phyloP scores from a whole-genome alignment of 2,113 vertebrate species.

The Tenebrosternarchus preto region DNA sequence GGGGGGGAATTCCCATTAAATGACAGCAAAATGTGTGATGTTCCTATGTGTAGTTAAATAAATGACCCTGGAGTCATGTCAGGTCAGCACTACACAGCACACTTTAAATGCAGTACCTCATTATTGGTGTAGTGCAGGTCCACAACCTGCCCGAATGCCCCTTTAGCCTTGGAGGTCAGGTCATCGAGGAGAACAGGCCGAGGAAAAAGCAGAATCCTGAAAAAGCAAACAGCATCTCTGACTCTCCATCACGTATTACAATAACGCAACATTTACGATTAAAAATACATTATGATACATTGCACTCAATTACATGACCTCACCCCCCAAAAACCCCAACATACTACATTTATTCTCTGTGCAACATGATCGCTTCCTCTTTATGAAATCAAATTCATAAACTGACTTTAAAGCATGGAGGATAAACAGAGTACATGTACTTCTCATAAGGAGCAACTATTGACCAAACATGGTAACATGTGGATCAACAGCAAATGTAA shows the following conservation, averaged over 20 bases:
- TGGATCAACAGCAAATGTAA: too few species aligned
- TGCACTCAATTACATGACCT: too few species aligned
- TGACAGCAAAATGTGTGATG: neutral
- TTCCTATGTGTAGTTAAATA: too few species aligned
- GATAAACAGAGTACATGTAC: too few species aligned
- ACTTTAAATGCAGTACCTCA: slow-evolving; percentile 76
- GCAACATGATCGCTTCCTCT: neutral
- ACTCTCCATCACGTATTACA: neutral
- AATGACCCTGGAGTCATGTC: too few species aligned
- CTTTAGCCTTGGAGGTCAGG: slow-evolving; percentile 88
- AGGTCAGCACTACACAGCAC: neutral
- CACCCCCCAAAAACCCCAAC: neutral
- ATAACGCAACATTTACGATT: neutral
- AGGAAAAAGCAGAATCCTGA: slow-evolving; percentile 91
- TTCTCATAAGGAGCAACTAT: too few species aligned
- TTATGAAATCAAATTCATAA: too few species aligned
- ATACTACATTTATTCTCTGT: neutral
- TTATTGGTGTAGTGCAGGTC: slow-evolving; percentile 99
- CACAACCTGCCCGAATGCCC: slow-evolving; percentile 94
- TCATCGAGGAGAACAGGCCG: slow-evolving; percentile 94
- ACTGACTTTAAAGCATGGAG: too few species aligned
- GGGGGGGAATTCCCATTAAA: neutral
- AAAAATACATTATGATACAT: neutral
- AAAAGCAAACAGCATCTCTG: neutral
- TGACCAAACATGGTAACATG: too few species aligned